These are phyloP conservation scores for Hydrocynus forskahlii DNA, from an alignment of 2,797 vertebrate genomes.

Conservation along the genomic window DNA sequence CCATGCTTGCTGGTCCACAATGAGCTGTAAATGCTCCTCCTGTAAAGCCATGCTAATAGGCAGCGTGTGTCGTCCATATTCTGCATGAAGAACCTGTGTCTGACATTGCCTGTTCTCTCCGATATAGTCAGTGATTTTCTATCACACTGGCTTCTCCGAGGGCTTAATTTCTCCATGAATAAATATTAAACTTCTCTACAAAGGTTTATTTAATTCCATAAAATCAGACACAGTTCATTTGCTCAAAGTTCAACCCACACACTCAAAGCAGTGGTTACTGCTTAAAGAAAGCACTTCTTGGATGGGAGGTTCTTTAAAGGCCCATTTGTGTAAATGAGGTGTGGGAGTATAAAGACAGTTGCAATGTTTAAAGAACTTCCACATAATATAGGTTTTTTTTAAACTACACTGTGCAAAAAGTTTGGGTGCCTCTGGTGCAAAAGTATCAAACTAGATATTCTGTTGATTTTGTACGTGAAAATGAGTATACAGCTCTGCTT, in stretches of 20 bases:
- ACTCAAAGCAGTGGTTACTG: neutral
- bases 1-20: constrained; percentile 43
- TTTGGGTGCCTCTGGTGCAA: no score
- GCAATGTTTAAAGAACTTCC: no score
- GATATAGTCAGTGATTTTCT: neutral
- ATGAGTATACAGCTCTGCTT: no score
- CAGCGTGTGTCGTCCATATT: constrained; percentile 18
- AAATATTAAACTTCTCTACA: constrained; percentile 9
- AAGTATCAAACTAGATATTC: no score
- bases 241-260: neutral
- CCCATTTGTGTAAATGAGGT: neutral
- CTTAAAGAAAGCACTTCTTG: neutral
- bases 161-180: neutral
- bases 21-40: constrained; percentile 24
- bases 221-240: constrained; percentile 15
- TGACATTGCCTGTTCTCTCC: neutral
- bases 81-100: constrained; percentile 28
- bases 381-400: no score
- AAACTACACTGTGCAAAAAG: no score
- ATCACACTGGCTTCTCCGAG: neutral
- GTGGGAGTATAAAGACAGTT: neutral
- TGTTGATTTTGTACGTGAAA: no score
- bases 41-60: constrained; percentile 40
- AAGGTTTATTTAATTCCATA: constrained; percentile 21
- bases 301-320: neutral